Evolutionary conservation across 1,140 invertebrate genomes (phyloP), one percentile per base, ranked within the genome.

Genomic region (Eurosta solidaginis): DNA sequence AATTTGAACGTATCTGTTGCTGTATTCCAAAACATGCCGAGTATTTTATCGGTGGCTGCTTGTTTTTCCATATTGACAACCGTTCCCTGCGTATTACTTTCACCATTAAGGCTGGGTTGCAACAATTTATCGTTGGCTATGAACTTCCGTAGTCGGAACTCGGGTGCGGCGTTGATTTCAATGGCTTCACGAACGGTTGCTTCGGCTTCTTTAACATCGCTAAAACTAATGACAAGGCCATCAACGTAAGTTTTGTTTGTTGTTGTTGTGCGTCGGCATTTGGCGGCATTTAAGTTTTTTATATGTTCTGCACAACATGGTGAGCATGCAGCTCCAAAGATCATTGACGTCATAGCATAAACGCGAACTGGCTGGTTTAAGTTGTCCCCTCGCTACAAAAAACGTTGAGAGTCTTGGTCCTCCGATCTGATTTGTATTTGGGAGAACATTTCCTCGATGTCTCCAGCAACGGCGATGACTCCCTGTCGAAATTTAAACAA

Each of bases 391-490:
- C 82, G 77, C 83, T n/a, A 84, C 87, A 9, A 88, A 76, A 78
- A n/a, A n/a, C n/a, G n/a, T n/a, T n/a, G n/a, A n/a, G n/a, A n/a
- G n/a, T n/a, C n/a, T n/a, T n/a, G n/a, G 78, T 87, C 86, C 74
- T 81, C 79, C 25, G 77, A 17, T 3, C 80, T 50, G 3, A 88
- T 82, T 77, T 81, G 81, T 10, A 85, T 54, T 44, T 80, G 82
- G 0, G 88, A 68, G 40, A 88, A 89, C 87, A 88, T 89, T 10
- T 88, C 88, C 20, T n/a, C n/a, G n/a, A n/a, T n/a, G n/a, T n/a
- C n/a, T n/a, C n/a, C n/a, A n/a, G n/a, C n/a, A n/a, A n/a, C n/a
- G n/a, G n/a, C n/a, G n/a, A n/a, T n/a, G n/a, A n/a, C n/a, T n/a
- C n/a, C n/a, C n/a, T 82, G 74, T 9, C 86, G 49, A 52, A 88